phyloP scores from a whole-genome alignment of 2,113 vertebrate species.

The Caranx ignobilis region DNA sequence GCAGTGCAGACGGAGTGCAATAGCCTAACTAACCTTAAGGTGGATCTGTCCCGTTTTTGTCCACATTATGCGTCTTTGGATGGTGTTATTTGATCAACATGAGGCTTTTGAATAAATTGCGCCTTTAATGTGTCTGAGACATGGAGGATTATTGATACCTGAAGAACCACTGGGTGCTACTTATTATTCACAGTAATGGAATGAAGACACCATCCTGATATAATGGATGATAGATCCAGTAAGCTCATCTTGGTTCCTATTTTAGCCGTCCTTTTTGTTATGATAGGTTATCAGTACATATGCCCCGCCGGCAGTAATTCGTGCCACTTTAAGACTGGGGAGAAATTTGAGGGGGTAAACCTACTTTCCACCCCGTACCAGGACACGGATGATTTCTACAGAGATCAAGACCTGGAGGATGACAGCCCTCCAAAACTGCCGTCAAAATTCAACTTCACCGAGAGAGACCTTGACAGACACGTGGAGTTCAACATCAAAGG shows the following conservation, averaged over 20 bases:
- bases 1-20: slow-evolving; percentile 39
- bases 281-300: slow-evolving; percentile 96
- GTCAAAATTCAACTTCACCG: slow-evolving; percentile 90
- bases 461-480: slow-evolving; percentile 89
- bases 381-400: slow-evolving; percentile 80
- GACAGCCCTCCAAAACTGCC: slow-evolving; percentile 80
- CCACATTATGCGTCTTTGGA: slow-evolving; percentile 19
- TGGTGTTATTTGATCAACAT: slow-evolving; percentile 64
- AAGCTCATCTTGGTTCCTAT: slow-evolving; percentile 94
- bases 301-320: slow-evolving; percentile 87
- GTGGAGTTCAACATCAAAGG: slow-evolving; percentile 94
- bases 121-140: slow-evolving; percentile 43
- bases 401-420: slow-evolving; percentile 87
- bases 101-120: slow-evolving; percentile 65
- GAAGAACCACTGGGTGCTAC: slow-evolving; percentile 51
- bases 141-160: slow-evolving; percentile 62
- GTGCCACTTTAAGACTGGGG: slow-evolving; percentile 83
- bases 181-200: slow-evolving; percentile 79
- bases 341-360: slow-evolving; percentile 79
- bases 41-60: slow-evolving; percentile 25
- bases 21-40: slow-evolving; percentile 29
- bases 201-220: slow-evolving; percentile 75
- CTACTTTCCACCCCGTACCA: slow-evolving; percentile 75
- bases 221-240: slow-evolving; percentile 95
- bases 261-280: slow-evolving; percentile 92